These are phyloP conservation scores for Hypercompe scribonia DNA, from an alignment of 2,888 invertebrate species.

Conservation along the genomic window DNA sequence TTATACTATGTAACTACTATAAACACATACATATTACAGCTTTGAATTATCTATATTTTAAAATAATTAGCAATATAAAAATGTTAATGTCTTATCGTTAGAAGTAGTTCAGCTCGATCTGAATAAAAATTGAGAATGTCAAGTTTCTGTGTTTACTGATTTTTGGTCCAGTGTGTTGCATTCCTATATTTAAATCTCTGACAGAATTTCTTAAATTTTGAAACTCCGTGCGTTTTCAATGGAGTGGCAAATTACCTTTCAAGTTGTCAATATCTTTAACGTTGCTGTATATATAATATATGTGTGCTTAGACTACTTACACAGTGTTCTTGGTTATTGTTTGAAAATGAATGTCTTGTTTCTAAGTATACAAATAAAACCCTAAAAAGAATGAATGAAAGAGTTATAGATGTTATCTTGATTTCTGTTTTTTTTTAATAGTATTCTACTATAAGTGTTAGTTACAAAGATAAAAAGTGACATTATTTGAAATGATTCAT, in stretches of 20 bases:
- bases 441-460: no score
- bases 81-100: background rate
- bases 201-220: slow-evolving; percentile 65
- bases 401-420: no score
- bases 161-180: slow-evolving; percentile 18
- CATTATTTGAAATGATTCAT: no score
- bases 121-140: background rate
- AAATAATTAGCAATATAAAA: no score
- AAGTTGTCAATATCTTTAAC: slow-evolving; percentile 26
- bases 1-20: no score
- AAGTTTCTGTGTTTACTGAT: slow-evolving; percentile 1
- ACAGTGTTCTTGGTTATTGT: background rate
- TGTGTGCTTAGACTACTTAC: background rate
- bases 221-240: slow-evolving; percentile 54
- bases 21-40: no score
- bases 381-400: background rate
- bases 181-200: slow-evolving; percentile 28
- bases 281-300: background rate
- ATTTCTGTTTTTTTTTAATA: no score
- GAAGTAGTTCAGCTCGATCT: background rate
- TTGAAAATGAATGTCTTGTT: background rate
- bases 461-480: no score
- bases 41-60: no score
- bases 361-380: background rate
- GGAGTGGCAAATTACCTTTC: slow-evolving; percentile 50